Evolutionary conservation across 2,888 invertebrate species (phyloP).

Genomic region (Drosophila nigricruria): DNA sequence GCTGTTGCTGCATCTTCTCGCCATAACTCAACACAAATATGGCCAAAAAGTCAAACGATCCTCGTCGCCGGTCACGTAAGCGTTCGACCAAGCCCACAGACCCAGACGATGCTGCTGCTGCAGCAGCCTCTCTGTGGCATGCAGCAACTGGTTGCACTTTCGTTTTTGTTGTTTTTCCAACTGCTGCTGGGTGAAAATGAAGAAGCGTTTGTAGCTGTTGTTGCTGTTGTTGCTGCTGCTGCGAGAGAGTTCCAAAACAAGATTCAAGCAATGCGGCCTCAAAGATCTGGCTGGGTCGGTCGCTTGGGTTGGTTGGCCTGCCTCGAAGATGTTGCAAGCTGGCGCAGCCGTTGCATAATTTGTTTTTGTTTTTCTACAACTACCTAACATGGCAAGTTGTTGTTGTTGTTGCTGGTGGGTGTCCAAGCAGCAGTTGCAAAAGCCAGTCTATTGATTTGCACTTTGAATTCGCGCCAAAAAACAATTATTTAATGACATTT

Average conservation of each 20-base stretch:
- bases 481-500: slow-evolving; percentile 65
- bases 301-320: slow-evolving; percentile 44
- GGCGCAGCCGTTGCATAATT: slow-evolving; percentile 67
- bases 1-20: slow-evolving; percentile 69
- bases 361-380: slow-evolving; percentile 65
- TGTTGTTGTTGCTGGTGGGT: slow-evolving; percentile 56
- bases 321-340: slow-evolving; percentile 74
- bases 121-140: slow-evolving; percentile 20
- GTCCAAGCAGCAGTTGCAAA: slow-evolving; percentile 41
- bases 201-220: slow-evolving; percentile 64
- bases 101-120: slow-evolving; percentile 39
- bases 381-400: slow-evolving; percentile 26
- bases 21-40: slow-evolving; percentile 78
- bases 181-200: slow-evolving; percentile 73
- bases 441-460: slow-evolving; percentile 67
- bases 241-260: slow-evolving; percentile 62
- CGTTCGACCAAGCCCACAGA: slow-evolving; percentile 71
- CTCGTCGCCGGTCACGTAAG: slow-evolving; percentile 71
- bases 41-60: slow-evolving; percentile 78
- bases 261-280: slow-evolving; percentile 39
- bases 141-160: slow-evolving; percentile 68
- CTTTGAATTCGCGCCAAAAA: slow-evolving; percentile 40
- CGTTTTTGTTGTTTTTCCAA: slow-evolving; percentile 66
- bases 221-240: slow-evolving; percentile 29
- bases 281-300: slow-evolving; percentile 51